Evolutionary conservation across 2,113 vertebrate genomes (phyloP).

Genomic region (Fulica atra): DNA sequence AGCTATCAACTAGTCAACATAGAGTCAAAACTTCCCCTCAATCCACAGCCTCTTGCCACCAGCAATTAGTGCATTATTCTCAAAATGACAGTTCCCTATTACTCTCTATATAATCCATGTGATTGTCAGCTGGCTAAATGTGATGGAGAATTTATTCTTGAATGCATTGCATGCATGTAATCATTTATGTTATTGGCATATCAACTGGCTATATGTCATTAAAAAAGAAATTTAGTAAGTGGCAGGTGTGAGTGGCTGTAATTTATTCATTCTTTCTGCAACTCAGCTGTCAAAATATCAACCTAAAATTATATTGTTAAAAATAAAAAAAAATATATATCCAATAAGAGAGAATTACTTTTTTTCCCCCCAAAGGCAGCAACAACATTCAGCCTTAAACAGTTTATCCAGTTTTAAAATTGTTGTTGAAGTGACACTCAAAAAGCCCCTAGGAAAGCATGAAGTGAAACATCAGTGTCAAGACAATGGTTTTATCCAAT

Average conservation of each 20-base stretch:
- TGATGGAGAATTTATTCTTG: not conserved
- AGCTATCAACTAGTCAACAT: not conserved
- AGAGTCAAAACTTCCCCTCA: not conserved
- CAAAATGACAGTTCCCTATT: not conserved
- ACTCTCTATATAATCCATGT: not conserved
- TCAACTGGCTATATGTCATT: not conserved
- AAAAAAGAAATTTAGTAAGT: constrained; percentile 13
- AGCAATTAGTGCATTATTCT: not conserved
- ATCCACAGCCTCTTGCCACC: not conserved
- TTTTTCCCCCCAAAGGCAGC: not conserved
- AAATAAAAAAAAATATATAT: not conserved
- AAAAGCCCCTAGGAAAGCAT: not conserved
- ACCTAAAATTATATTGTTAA: constrained; percentile 21
- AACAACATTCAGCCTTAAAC: not conserved
- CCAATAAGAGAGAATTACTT: not conserved
- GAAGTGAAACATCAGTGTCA: not conserved
- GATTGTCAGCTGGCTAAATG: constrained; percentile 21
- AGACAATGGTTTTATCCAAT: not conserved
- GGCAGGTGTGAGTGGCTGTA: constrained; percentile 34
- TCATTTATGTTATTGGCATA: constrained; percentile 20
- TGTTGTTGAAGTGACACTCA: not conserved
- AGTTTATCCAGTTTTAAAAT: not conserved
- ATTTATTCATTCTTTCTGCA: constrained; percentile 44
- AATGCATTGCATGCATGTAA: not conserved
- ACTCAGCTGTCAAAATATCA: constrained; percentile 40